Conservation (phyloP, 1,140 invertebrate genomes). For the Pygmarrhopalites habei region DNA sequence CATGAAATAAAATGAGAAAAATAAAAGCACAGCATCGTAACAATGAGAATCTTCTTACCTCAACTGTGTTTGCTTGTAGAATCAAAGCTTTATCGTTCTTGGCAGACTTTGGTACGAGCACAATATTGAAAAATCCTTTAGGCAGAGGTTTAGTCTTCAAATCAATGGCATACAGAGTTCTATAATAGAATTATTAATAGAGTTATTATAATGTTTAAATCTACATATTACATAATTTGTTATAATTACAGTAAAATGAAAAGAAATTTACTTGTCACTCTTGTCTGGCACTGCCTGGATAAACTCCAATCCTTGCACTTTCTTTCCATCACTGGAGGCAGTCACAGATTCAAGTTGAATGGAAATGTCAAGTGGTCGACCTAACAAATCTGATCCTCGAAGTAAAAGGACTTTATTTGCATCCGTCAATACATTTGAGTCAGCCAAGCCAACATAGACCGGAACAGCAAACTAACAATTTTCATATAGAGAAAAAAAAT, state of each 20-base stretch:
- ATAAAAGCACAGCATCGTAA: no score
- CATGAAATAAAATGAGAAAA: neutral
- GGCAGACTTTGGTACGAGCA: constrained; percentile 45
- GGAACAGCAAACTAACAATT: constrained; percentile 61
- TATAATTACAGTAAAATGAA: constrained; percentile 13
- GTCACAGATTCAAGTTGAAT: constrained; percentile 57
- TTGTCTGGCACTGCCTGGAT: constrained; percentile 55
- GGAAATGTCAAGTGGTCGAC: constrained; percentile 54
- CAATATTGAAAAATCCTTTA: constrained; percentile 75
- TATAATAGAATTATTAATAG: no score
- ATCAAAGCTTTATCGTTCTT: constrained; percentile 49
- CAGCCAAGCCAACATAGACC: constrained; percentile 68
- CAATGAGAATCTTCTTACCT: constrained; percentile 15
- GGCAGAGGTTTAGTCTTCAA: constrained; percentile 69
- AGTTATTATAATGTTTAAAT: no score
- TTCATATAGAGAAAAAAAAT: no score
- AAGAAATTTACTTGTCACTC: constrained; percentile 52
- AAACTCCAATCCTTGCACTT: constrained; percentile 64
- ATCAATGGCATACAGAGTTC: constrained; percentile 71
- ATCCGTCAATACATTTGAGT: constrained; percentile 60
- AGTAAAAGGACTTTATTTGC: constrained; percentile 65
- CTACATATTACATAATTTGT: no score
- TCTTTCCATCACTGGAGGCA: constrained; percentile 59
- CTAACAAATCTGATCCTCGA: constrained; percentile 76
- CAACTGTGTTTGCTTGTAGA: constrained; percentile 50